phyloP scores from a whole-genome alignment of 2,113 vertebrate genomes.

The Plecotus auritus region DNA sequence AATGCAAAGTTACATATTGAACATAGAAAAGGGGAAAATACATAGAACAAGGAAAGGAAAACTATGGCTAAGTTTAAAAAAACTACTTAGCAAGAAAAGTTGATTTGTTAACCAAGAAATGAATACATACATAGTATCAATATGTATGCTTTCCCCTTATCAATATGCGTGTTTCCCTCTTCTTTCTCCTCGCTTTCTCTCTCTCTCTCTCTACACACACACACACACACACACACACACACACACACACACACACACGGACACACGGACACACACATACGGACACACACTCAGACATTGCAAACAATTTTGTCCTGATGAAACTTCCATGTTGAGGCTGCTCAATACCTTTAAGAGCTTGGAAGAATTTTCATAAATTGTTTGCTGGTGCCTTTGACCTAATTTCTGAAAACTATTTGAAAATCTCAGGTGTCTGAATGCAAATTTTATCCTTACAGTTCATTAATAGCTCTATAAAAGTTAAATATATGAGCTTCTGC shows the following conservation, averaged over 20 bases:
- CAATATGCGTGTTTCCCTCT: not conserved
- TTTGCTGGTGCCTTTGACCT: conserved; percentile 16
- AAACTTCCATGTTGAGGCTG: not conserved
- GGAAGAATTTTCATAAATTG: conserved; percentile 14
- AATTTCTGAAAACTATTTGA: conserved; percentile 47
- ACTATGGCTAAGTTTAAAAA: not conserved
- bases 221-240: not conserved
- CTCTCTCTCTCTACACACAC: not conserved
- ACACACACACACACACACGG: no score
- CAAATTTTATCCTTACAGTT: conserved; percentile 16
- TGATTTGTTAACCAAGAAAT: not conserved
- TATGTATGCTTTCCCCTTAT: not conserved
- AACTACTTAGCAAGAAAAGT: not conserved
- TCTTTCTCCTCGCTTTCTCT: not conserved
- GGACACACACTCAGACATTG: not conserved
- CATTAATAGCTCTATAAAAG: conserved; percentile 49
- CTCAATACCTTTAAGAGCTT: not conserved
- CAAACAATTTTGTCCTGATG: not conserved
- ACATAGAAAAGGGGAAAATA: not conserved
- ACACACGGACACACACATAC: no score
- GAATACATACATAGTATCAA: not conserved
- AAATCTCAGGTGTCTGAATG: conserved; percentile 29
- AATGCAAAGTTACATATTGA: not conserved
- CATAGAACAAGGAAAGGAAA: not conserved
- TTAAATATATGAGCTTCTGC: conserved; percentile 35